A percentile compares a stretch with the other conserved stretches of the same genome.
Evolutionary conservation across 2,888 invertebrate genomes (phyloP).

Genomic region (Tholera decimalis): DNA sequence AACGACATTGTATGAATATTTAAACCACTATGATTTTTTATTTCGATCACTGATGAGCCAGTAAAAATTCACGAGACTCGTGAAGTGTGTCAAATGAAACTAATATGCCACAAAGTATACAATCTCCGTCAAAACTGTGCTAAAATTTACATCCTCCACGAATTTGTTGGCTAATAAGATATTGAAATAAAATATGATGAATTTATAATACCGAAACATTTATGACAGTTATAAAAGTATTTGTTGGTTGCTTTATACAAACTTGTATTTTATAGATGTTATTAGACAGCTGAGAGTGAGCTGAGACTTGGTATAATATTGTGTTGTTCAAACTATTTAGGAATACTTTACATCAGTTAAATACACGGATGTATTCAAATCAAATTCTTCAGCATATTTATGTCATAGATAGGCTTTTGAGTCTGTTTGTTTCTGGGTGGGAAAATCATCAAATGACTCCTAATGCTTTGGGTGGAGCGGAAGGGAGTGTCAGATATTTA

Average conservation of each 20-base stretch:
- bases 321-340: neutral
- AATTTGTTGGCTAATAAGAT: slow-evolving; percentile 45
- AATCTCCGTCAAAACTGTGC: slow-evolving; percentile 48
- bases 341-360: neutral
- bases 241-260: slow-evolving; percentile 39
- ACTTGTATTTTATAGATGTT: slow-evolving; percentile 11
- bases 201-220: slow-evolving; percentile 16
- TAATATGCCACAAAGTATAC: slow-evolving; percentile 44
- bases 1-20: slow-evolving; percentile 44
- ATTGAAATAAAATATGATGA: slow-evolving; percentile 35
- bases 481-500: no score
- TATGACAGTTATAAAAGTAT: slow-evolving; percentile 19
- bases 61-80: slow-evolving; percentile 29
- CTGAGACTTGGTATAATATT: neutral
- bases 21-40: slow-evolving; percentile 36
- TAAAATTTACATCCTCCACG: slow-evolving; percentile 61
- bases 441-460: no score
- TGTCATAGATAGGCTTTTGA: no score
- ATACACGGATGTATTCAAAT: no score
- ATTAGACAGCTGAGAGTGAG: neutral
- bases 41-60: slow-evolving; percentile 41
- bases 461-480: no score
- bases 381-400: no score
- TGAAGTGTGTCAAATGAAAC: slow-evolving; percentile 42
- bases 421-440: no score